Conservation (phyloP, 2,113 vertebrate species). For the Cercopithecus mona region DNA sequence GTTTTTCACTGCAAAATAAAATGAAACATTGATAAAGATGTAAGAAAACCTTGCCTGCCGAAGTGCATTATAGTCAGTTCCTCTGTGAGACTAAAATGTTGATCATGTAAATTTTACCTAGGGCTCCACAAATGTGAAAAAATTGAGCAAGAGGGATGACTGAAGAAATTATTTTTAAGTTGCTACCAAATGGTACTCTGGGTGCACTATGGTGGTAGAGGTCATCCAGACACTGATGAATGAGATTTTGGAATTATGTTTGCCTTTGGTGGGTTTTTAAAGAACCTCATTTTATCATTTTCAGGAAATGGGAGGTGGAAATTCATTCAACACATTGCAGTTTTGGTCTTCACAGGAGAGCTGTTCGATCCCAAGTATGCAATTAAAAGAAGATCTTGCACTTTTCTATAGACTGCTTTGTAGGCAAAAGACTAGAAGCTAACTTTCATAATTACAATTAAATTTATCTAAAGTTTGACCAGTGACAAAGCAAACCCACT, state of each 20-base stretch:
- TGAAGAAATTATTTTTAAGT: constrained; percentile 53
- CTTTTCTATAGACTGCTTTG: background rate
- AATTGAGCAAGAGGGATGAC: constrained; percentile 5
- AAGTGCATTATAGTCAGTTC: background rate
- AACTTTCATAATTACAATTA: background rate
- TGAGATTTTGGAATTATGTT: background rate
- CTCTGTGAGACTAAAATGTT: background rate
- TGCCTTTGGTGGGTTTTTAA: constrained; percentile 6
- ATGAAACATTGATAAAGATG: background rate
- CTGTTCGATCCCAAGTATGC: constrained; percentile 33
- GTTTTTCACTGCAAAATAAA: background rate
- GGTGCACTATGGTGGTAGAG: constrained; percentile 10
- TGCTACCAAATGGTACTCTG: background rate
- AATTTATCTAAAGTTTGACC: background rate
- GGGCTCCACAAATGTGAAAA: background rate
- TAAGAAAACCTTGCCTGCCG: background rate
- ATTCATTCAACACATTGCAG: background rate
- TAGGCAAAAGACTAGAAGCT: background rate
- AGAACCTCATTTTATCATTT: constrained; percentile 27
- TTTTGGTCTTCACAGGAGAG: background rate
- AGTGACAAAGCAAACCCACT: background rate
- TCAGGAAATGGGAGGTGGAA: background rate
- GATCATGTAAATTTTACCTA: constrained; percentile 2
- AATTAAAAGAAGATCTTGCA: background rate
- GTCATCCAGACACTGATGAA: constrained; percentile 35